Evolutionary conservation across 2,113 vertebrate genomes (phyloP), one percentile per base, ranked within the genome.

Genomic region (Solea solea): DNA sequence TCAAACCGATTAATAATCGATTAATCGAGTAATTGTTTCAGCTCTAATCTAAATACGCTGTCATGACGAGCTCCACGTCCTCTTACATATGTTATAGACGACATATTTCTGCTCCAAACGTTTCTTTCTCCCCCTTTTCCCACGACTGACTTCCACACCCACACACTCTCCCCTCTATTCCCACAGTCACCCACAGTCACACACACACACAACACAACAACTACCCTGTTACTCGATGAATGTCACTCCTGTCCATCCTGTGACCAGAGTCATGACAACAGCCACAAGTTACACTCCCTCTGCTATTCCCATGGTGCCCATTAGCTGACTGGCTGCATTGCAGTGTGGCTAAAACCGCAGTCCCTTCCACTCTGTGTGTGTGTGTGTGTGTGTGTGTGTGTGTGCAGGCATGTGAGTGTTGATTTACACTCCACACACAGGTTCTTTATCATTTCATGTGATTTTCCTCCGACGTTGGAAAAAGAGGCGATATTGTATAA

Each of bases 291-390:
- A 71, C 71, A 27, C 71, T 75, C 73, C 61, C 82, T 50, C 70
- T 2, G 48, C 66, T 72, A 83, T 88, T 85, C 90, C 90, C 82
- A 79, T 74, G 84, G 80, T 59, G 62, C 64, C 78, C 85, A 90
- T 90, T 90, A 89, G 70, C 72, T 77, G 80, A 87, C 77, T 84
- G 79, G 82, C 81, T 70, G 46, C 78, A 83, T 74, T 75, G 65
- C 80, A 57, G 68, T 72, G 63, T 59, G 74, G 79, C 78, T 62
- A 46, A 21, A 11, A 76, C 67, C 56, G 49, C 52, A 56, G 69
- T 78, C 55, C 59, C 50, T 56, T 21, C 68, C 69, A 68, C 77
- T 61, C 48, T 45, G 39, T 72, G 56, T 27, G 39, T 70, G 51
- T 12, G 9, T 55, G 46, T 15, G 50, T 58, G 28, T 52, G 9